Percentiles rank a stretch among this genome's conserved stretches.
phyloP scores from a whole-genome alignment of 1,140 invertebrate species.

The Aphelinus atriplicis region DNA sequence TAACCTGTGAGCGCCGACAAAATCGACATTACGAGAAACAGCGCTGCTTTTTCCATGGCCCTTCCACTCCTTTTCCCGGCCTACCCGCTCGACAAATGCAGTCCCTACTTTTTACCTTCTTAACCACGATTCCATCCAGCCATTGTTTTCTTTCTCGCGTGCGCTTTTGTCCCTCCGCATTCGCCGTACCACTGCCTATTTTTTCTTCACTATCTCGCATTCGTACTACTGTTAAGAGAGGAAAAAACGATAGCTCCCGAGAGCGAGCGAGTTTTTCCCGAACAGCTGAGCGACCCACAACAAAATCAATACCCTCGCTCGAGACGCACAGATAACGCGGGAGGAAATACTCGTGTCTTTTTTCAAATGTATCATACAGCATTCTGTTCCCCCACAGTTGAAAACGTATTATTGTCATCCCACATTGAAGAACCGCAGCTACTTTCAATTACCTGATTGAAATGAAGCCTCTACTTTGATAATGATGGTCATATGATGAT shows the following conservation, averaged over 20 bases:
- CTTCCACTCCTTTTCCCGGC: slow-evolving; percentile 10
- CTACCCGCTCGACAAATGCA: too few species aligned
- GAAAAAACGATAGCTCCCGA: background rate
- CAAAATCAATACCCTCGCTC: slow-evolving; percentile 14
- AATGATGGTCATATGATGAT: too few species aligned
- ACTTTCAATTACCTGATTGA: too few species aligned
- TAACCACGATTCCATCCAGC: background rate
- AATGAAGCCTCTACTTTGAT: too few species aligned
- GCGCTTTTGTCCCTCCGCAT: background rate
- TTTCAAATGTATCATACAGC: too few species aligned
- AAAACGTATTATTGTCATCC: too few species aligned
- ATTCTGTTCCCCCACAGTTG: too few species aligned
- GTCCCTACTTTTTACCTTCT: too few species aligned
- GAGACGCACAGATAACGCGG: background rate
- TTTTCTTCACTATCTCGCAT: background rate
- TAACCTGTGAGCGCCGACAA: background rate
- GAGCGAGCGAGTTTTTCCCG: background rate
- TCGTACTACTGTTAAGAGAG: background rate
- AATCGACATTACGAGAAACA: slow-evolving; percentile 20
- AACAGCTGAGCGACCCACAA: background rate
- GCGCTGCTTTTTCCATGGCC: background rate
- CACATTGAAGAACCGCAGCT: too few species aligned
- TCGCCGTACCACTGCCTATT: background rate
- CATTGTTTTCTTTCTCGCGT: slow-evolving; percentile 18
- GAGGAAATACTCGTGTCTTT: background rate